Percentiles rank a stretch among this genome's conserved stretches.
Evolutionary conservation across 2,113 vertebrate genomes (phyloP).

Genomic region (Myanophis thanlyinensis): DNA sequence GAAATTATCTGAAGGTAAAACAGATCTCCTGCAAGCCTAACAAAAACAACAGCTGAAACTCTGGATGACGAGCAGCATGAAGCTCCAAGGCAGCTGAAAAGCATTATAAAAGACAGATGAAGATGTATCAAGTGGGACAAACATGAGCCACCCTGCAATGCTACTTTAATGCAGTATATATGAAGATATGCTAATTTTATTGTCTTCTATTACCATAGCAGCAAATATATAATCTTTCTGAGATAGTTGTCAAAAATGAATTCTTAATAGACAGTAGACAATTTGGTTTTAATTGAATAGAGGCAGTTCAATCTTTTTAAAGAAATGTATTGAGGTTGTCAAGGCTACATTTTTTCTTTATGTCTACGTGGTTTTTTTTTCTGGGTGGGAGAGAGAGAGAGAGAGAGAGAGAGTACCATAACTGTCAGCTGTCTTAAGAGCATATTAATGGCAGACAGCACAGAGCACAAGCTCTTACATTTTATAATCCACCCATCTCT

Average conservation of each 20-base stretch:
- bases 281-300: not conserved
- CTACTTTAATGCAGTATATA: not conserved
- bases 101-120: not conserved
- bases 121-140: not conserved
- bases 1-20: constrained; percentile 4
- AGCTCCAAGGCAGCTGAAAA: not conserved
- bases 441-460: not conserved
- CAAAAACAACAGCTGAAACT: not conserved
- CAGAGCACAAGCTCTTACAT: not conserved
- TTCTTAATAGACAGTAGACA: not conserved
- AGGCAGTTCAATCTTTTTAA: not conserved
- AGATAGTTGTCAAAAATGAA: not conserved
- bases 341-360: not conserved
- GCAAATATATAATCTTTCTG: not conserved
- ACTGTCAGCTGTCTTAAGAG: not conserved
- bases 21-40: not conserved
- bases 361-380: not conserved
- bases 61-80: not conserved
- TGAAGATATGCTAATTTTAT: not conserved
- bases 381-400: not conserved
- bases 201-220: not conserved
- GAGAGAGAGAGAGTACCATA: not conserved
- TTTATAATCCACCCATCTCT: not conserved
- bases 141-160: not conserved
- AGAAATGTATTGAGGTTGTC: not conserved